phyloP scores from a whole-genome alignment of 2,888 invertebrate genomes.

The Prenolepis imparis region DNA sequence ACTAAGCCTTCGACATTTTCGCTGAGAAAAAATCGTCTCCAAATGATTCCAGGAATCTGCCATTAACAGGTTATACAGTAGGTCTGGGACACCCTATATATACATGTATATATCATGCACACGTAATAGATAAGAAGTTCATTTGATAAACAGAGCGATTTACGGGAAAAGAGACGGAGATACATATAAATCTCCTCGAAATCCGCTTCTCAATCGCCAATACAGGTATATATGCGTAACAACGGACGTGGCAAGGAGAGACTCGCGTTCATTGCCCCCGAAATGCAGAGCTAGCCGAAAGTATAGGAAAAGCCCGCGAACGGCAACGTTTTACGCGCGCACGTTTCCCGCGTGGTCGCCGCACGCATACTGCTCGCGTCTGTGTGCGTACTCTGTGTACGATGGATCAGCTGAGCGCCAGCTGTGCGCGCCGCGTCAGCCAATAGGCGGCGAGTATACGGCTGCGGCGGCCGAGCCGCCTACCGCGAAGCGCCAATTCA shows the following conservation, averaged over 20 bases:
- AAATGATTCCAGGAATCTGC: no score
- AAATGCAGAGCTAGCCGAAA: constrained; percentile 56
- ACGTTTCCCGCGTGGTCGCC: constrained; percentile 81
- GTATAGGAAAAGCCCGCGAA: constrained; percentile 45
- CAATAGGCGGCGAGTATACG: constrained; percentile 73
- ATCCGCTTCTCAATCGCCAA: neutral
- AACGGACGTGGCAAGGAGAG: constrained; percentile 40
- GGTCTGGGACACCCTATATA: no score
- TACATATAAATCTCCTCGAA: neutral
- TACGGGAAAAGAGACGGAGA: no score
- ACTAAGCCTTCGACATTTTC: no score
- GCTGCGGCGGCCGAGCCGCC: constrained; percentile 3
- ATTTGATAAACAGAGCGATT: no score
- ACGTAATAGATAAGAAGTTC: no score
- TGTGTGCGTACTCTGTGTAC: constrained; percentile 59
- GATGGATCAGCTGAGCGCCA: constrained; percentile 85
- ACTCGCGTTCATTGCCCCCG: neutral
- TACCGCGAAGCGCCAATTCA: constrained; percentile 79
- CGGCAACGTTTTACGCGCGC: constrained; percentile 81
- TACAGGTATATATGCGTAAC: neutral
- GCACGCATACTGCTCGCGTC: neutral
- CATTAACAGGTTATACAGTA: no score
- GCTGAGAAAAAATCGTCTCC: no score
- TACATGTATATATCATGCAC: no score
- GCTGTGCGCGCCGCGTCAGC: constrained; percentile 80